Base-by-base conservation (phyloP, 1,140 invertebrate species). In the Eciton burchellii region DNA sequence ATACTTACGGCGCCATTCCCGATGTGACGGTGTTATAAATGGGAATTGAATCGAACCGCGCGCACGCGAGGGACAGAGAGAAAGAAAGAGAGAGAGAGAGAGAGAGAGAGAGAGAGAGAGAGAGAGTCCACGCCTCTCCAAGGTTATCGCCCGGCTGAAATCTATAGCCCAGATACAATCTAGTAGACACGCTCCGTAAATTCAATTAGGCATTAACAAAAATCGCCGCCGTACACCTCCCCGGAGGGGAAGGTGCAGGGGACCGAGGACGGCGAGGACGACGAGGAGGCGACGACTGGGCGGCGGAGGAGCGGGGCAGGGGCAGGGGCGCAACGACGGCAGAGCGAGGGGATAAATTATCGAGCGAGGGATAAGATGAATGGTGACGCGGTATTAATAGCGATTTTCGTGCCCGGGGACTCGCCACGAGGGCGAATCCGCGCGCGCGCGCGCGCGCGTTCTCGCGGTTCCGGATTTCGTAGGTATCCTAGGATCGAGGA, bases 121-220 rank as follows among this genome's bases (percentile, higher is more conserved):
- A n/a, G n/a, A n/a, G n/a, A 89, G 85, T 91, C 88, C 88, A 90
- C 90, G 90, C 90, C 89, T 91, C 89, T 82, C 87, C 88, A 90
- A 91, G 91, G 89, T 91, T 90, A 90, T 89, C 89, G 87, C 81
- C 87, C 84, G 84, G 65, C 76, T 88, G 85, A 88, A 91, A 91
- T 91, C 89, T 91, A 85, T 88, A 77, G 81, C 76, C 81, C 85
- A 89, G 91, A 92, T 92, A 91, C 88, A 84, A 92, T 92, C 89
- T 92, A 89, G 91, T 91, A 90, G 91, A 92, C 90, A 90, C 87
- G 88, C 87, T 91, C 88, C 88, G 90, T 92, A 92, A 91, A 92
- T 93, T 93, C 91, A 92, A 93, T 93, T 93, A 92, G 86, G 88
- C 89, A 92, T 92, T 92, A 92, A 90, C 89, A 91, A 90, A 91